phyloP scores from a whole-genome alignment of 1,140 invertebrate species.

The Oedothorax gibbosus region DNA sequence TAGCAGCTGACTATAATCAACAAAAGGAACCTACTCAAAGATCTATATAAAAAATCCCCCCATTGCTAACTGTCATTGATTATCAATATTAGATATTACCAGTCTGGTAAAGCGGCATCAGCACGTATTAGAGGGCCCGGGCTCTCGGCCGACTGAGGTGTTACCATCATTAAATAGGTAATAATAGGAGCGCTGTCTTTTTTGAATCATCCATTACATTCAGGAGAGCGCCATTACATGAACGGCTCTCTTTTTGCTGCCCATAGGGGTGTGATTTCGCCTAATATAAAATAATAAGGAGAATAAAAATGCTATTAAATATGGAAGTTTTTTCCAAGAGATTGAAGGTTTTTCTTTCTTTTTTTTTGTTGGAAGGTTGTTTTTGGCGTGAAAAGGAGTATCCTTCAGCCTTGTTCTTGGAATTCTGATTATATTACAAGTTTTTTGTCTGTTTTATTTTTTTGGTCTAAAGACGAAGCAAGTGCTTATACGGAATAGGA shows the following conservation, averaged over 20 bases:
- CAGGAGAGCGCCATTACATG: not conserved
- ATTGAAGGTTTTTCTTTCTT: not conserved
- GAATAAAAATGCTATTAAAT: conserved; percentile 56
- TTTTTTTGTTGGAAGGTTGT: not conserved
- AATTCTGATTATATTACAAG: no score
- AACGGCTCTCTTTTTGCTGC: conserved; percentile 3
- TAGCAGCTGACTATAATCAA: conserved; percentile 39
- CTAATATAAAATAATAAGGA: conserved; percentile 51
- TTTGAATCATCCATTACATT: conserved; percentile 43
- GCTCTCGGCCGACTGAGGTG: conserved; percentile 14
- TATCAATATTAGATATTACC: conserved; percentile 52
- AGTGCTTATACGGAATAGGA: no score
- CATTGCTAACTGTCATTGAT: conserved; percentile 48
- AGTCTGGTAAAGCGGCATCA: conserved; percentile 17
- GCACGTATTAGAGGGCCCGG: conserved; percentile 32
- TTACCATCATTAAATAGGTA: conserved; percentile 53
- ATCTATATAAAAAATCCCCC: conserved; percentile 8
- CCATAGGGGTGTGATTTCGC: conserved; percentile 10
- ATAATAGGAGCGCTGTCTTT: conserved; percentile 19
- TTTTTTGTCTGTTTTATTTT: no score
- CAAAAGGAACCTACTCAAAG: conserved; percentile 14
- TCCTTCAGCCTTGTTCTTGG: no score
- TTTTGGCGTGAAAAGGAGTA: not conserved
- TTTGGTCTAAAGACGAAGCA: no score
- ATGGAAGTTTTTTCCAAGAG: conserved; percentile 16